These are phyloP conservation scores for Sceloporus tristichus DNA, from an alignment of 2,113 vertebrate species.

Conservation along the genomic window DNA sequence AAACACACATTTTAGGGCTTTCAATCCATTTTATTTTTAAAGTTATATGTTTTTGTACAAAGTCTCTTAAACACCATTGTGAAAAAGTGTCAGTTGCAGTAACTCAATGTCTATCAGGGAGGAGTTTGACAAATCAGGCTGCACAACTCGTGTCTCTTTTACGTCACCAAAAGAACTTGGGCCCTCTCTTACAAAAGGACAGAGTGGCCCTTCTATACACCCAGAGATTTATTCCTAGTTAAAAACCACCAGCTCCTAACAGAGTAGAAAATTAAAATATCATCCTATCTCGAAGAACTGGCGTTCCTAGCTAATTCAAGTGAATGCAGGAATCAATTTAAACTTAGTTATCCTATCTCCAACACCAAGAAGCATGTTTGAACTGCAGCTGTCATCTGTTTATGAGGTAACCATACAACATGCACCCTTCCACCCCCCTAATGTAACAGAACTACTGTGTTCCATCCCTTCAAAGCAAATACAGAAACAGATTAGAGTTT, in stretches of 20 bases:
- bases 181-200: background rate
- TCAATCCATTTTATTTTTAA: conserved; percentile 74
- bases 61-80: conserved; percentile 68
- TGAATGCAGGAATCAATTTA: conserved; percentile 18
- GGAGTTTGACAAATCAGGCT: conserved; percentile 65
- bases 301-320: conserved; percentile 13
- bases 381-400: background rate
- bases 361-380: background rate
- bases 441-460: background rate
- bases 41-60: conserved; percentile 77
- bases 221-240: background rate
- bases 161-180: background rate
- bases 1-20: conserved; percentile 27
- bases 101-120: conserved; percentile 60
- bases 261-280: background rate
- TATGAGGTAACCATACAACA: conserved; percentile 1
- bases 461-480: background rate
- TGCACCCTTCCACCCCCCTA: background rate
- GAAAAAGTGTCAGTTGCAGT: conserved; percentile 53
- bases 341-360: background rate
- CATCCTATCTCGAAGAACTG: background rate
- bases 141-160: conserved; percentile 38
- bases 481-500: background rate
- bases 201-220: background rate
- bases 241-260: background rate